phyloP scores from a whole-genome alignment of 2,797 vertebrate species.

The Cheirogaleus major region DNA sequence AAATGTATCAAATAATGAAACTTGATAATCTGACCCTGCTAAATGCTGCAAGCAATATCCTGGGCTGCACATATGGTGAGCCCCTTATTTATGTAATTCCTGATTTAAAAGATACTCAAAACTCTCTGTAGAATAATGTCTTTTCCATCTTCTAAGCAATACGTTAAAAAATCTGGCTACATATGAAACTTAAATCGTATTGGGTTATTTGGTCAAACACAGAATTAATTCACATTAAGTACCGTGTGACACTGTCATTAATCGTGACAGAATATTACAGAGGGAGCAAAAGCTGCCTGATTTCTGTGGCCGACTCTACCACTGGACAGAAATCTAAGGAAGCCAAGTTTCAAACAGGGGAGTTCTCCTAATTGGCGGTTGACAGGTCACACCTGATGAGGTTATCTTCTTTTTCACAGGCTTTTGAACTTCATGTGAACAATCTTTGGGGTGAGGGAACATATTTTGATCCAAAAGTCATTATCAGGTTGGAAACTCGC shows the following conservation, averaged over 20 bases:
- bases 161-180: neutral
- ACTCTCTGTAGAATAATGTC: neutral
- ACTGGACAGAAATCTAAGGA: neutral
- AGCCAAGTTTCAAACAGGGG: neutral
- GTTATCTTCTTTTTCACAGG: neutral
- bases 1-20: conserved; percentile 79
- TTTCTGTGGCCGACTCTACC: neutral
- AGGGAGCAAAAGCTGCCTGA: neutral
- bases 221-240: conserved; percentile 39
- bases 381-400: neutral
- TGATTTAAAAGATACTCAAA: neutral
- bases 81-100: conserved; percentile 65
- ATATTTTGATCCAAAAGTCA: conserved; percentile 23
- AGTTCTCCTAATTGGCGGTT: neutral
- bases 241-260: neutral
- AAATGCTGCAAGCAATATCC: conserved; percentile 35
- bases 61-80: neutral
- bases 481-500: conserved; percentile 16
- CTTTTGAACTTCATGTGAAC: conserved; percentile 24
- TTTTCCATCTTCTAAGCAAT: conserved; percentile 17
- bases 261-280: neutral
- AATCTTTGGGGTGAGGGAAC: neutral
- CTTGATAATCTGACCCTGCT: conserved; percentile 71
- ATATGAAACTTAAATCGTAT: conserved; percentile 39
- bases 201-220: conserved; percentile 36